A percentile compares a stretch with the other conserved stretches of the same genome.
Evolutionary conservation across 2,888 invertebrate genomes (phyloP).

Genomic region (Sesamia inferens): DNA sequence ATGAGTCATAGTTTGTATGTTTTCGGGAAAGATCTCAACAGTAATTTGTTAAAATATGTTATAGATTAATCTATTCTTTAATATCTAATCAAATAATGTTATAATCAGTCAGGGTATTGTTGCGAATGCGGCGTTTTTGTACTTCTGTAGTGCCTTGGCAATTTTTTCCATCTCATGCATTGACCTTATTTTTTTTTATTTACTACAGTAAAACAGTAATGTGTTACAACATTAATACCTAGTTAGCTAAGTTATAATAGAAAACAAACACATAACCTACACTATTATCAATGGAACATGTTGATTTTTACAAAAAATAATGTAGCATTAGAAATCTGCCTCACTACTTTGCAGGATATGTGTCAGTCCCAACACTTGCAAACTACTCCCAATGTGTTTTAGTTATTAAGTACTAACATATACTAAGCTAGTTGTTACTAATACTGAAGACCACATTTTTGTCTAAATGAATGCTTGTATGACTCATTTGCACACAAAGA

Average conservation of each 20-base stretch:
- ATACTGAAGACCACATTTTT: neutral
- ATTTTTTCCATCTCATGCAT: neutral
- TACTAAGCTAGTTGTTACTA: neutral
- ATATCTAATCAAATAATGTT: neutral
- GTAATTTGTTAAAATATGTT: neutral
- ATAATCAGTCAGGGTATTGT: neutral
- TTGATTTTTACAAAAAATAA: neutral
- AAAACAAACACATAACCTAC: no score
- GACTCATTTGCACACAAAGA: neutral
- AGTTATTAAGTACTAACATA: neutral
- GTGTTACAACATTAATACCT: no score
- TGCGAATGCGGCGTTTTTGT: neutral
- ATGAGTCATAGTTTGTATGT: conserved; percentile 21
- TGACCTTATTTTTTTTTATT: neutral
- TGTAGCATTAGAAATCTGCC: neutral
- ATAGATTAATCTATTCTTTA: neutral
- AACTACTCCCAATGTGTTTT: neutral
- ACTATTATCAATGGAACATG: no score
- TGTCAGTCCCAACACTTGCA: neutral
- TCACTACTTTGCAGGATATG: neutral
- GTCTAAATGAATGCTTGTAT: neutral
- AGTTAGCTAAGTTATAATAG: no score
- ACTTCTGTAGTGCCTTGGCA: neutral
- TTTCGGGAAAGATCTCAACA: neutral
- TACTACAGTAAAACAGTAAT: no score